Evolutionary conservation across 1,140 invertebrate genomes (phyloP).

Genomic region (Mylabris phalerata): DNA sequence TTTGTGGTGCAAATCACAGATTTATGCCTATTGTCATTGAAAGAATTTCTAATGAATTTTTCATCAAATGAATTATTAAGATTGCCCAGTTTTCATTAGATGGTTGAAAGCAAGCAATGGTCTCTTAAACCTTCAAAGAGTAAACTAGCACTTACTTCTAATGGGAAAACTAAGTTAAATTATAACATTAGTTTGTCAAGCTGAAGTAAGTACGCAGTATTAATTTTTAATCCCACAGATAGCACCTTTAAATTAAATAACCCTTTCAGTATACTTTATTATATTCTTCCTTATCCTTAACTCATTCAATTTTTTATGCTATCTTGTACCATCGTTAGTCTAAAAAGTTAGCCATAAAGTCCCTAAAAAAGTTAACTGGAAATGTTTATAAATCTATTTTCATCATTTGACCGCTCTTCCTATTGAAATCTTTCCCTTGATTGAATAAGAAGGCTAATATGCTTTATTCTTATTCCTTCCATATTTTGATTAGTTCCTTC

Average conservation of each 20-base stretch:
- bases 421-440: conserved; percentile 46
- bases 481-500: conserved; percentile 47
- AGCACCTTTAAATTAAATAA: conserved; percentile 47
- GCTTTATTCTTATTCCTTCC: conserved; percentile 44
- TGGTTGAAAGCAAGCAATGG: conserved; percentile 55
- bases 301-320: conserved; percentile 44
- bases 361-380: conserved; percentile 42
- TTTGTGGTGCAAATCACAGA: conserved; percentile 68
- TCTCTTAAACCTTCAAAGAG: conserved; percentile 49
- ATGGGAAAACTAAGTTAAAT: conserved; percentile 48
- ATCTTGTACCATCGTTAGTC: conserved; percentile 32
- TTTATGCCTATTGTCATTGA: conserved; percentile 70
- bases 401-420: conserved; percentile 47
- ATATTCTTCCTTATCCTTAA: conserved; percentile 45
- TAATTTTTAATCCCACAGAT: conserved; percentile 52
- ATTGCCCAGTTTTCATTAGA: conserved; percentile 50
- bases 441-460: conserved; percentile 47
- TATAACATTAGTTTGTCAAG: conserved; percentile 52
- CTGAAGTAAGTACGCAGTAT: conserved; percentile 49
- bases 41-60: conserved; percentile 46
- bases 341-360: conserved; percentile 22
- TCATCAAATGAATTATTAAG: conserved; percentile 51
- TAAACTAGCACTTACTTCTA: conserved; percentile 48
- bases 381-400: conserved; percentile 53
- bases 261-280: conserved; percentile 46